Base-by-base conservation (phyloP, 2,888 invertebrate species). In the Plebejus melissa region DNA sequence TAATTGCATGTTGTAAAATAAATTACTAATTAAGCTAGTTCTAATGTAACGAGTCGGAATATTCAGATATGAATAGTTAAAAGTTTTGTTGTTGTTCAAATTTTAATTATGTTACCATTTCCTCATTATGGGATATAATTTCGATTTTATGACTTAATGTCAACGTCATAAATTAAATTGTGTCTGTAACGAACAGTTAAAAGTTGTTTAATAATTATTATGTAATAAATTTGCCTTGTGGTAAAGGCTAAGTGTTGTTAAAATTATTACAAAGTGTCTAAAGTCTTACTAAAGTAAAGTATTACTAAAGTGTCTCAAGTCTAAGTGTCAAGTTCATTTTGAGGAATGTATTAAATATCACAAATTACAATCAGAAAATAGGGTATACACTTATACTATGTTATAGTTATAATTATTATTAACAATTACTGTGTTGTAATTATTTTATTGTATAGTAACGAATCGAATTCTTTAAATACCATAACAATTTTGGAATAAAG, bases 1-100 rank as follows among this genome's bases (percentile, higher is more conserved):
- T 81, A 82, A 84, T 81, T 79, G 81, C 78, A 77, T 76, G 77
- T 79, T 82, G 82, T 82, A 81, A 83, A 83, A 82, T 81, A 81
- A 79, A 82, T 82, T 75, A 75, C 75, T 71, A 75, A 82, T 82
- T 81, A 77, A 79, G 76, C 79, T 78, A 69, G 77, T 76, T 79
- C 77, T 78, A 75, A 76, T 70, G 36, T 74, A 76, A 78, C 76
- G 78, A 77, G 74, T 79, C 75, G 77, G 77, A 78, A 76, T 79
- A 77, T 70, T 58, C 75, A 75, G 77, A 74, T 77, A 75, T 77
- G 75, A 77, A 77, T 77, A 71, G 76, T 76, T 80, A 79, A 76
- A 78, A 76, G 71, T 74, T 77, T 69, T 70, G 28, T 79, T 79
- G 36, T 50, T 75, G 46, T 71, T 58, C 57, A 75, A 54, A 70